Evolutionary conservation across 2,888 invertebrate species (phyloP), one percentile per base, ranked within the genome.

Genomic region (Nasonovia ribisnigri): DNA sequence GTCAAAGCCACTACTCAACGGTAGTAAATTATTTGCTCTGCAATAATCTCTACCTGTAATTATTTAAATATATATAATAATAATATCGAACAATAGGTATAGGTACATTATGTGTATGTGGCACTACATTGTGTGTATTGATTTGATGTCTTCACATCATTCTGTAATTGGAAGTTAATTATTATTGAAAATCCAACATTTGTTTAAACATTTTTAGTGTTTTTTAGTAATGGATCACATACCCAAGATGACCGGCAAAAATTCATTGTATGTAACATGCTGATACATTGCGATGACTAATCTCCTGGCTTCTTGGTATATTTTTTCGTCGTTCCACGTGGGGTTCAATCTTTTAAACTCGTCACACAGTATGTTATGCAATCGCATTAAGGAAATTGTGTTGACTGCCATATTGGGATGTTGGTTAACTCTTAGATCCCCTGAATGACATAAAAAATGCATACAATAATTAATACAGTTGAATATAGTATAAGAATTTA

Each of bases 211-310:
- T n/a, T n/a, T n/a, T n/a, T 67, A 67, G 36, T 43, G 43, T 54
- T 54, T 54, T 54, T 24, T 10, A 26, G 57, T 57, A 26, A 26
- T 26, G 6, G 6, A 36, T 10, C 8, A 20, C 54, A 95, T 95
- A 97, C 98, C 98, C 95, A 98, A 95, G 42, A 98, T 95, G 60
- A 97, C 96, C 0, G 98, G 98, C 77, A 98, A 95, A 96, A 97
- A 98, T 95, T 98, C 98, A 95, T 97, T 97, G 95, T 97, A 98
- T 0, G 97, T 96, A 77, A 98, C 97, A 94, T 98, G 97, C 96
- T 98, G 98, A 95, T 97, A 96, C 95, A 97, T 97, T 0, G 98
- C 98, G 93, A 97, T 97, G 2, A 97, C 95, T 93, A 98, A 97
- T 95, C 97, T 96, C 92, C 98, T 96, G 0, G 97, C 96, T 95